Percentiles rank a stretch among this genome's conserved stretches.
Evolutionary conservation across 2,888 invertebrate genomes (phyloP).

Genomic region (Chrysolina haemoptera): DNA sequence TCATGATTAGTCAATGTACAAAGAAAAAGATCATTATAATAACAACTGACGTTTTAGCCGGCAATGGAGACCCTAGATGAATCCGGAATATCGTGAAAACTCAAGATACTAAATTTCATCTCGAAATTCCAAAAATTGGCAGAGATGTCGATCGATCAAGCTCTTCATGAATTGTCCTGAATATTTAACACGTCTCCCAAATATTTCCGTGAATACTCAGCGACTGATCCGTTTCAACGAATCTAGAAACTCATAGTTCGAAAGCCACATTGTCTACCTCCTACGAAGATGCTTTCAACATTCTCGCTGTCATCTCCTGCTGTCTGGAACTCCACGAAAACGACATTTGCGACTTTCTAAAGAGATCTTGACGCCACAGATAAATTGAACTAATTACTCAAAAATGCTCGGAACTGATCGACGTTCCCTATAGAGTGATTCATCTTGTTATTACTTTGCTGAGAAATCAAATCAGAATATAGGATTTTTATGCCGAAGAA

Average conservation of each 20-base stretch:
- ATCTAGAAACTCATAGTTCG: not conserved
- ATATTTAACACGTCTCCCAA: not conserved
- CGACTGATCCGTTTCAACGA: not conserved
- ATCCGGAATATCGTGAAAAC: too few species aligned
- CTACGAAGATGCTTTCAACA: slow-evolving; percentile 37
- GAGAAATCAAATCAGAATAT: too few species aligned
- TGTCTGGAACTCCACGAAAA: slow-evolving; percentile 46
- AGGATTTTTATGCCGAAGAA: too few species aligned
- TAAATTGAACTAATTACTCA: slow-evolving; percentile 42
- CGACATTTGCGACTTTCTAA: slow-evolving; percentile 51
- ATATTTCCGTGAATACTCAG: not conserved
- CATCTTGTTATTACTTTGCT: not conserved
- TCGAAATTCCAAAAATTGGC: too few species aligned
- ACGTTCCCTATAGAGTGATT: not conserved
- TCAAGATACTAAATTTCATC: too few species aligned
- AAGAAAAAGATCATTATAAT: too few species aligned
- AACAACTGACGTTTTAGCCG: too few species aligned
- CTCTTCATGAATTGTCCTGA: too few species aligned
- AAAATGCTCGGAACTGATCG: slow-evolving; percentile 29
- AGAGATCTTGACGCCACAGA: slow-evolving; percentile 31
- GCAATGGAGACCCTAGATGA: too few species aligned
- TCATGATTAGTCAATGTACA: too few species aligned
- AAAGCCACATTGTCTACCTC: slow-evolving; percentile 30
- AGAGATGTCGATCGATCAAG: too few species aligned
- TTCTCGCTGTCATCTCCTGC: slow-evolving; percentile 33